Base-by-base conservation (phyloP, 35 echinoderm and acorn worm species). In the Nesometra sesokonis region DNA sequence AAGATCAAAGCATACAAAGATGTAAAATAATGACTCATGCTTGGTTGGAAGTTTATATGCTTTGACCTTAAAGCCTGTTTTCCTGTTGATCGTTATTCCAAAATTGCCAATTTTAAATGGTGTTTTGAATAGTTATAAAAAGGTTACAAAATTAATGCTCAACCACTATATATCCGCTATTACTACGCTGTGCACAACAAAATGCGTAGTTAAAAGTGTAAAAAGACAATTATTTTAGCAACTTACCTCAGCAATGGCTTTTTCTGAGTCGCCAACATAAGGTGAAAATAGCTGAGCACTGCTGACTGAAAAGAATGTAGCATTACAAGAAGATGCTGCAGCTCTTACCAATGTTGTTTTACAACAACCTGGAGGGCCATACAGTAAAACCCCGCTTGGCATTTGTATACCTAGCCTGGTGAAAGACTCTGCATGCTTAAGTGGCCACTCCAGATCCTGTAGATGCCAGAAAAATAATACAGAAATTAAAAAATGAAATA, bases 291-390 rank as follows among this genome's bases (percentile, higher is more conserved):
- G 43, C 84, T 91, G 83, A 29, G 89, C 89, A 85, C 84, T 37
- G 47, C 84, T 91, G 84, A 91, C 37, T 3, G 89, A 77, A 23
- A 90, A 78, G 67, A 91, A 91, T 30, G 83, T 85, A 11, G 84
- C 76, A 47, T 81, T 47, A n/a, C 89, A 46, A 9, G 89, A 77
- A n/a, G 89, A 43, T 27, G 89, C 89, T 23, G 89, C 89, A 30
- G 89, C 89, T 46, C 34, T 85, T 39, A 84, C 89, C 78, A 86
- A 36, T n/a, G 77, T 91, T 5, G 89, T 91, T 79, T 91, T 91
- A 21, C 89, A 91, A 84, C 89, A 91, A 35, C 89, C 89, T 47
- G 89, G 89, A 29, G 89, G 89, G 31, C 89, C 89, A 81, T 91
- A 91, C 15, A 91, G 77, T 29, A 91, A 32, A 0, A 86, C 83